Evolutionary conservation across 1,140 invertebrate genomes (phyloP), one percentile per base, ranked within the genome.

Genomic region (Ridgeia piscesae): DNA sequence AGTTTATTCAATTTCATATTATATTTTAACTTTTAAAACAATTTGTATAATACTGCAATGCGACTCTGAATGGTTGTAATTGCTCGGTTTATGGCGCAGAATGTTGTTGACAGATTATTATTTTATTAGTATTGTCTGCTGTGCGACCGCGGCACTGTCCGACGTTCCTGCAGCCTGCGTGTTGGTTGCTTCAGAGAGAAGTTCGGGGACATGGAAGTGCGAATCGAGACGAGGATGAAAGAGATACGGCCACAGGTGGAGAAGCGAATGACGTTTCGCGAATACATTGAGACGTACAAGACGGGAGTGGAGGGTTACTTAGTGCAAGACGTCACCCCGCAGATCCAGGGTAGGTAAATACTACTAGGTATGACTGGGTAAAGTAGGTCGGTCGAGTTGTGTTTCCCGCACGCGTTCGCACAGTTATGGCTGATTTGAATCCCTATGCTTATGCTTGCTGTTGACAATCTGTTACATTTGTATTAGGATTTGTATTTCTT

Each of bases 251-350:
- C 91, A 34, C 34, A 88, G 48, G 27, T 89, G 11, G 31, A 34
- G 34, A 11, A 8, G 33, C 21, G 1, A 2, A 33, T 92, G 33
- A 6, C 91, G 31, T 27, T 92, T 17, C 14, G n/a, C 14, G 58
- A 14, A 17, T 92, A 88, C 34, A 21, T 92, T 42, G 8, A 77
- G 33, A 88, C 6, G 33, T 92, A 92, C 88, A 34, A 8, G 21
- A 88, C 91, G 11, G 88, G 58, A 77, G 58, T 6, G 6, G 58
- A 88, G 14, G 34, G 50, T 34, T 92, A 92, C 33, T 89, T 92
- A 58, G 91, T 92, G 33, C 91, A 92, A 33, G 91, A 92, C 88
- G 33, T 92, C 8, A 35, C 2, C 2, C 58, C 58, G 58, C 58
- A 77, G 58, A 77, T 77, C 11, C 58, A 77, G 58, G 58, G 58